A percentile compares a stretch with the other conserved stretches of the same genome.
These are phyloP conservation scores for Drosophila atroscutellata DNA, from an alignment of 2,888 invertebrate genomes.

Conservation along the genomic window DNA sequence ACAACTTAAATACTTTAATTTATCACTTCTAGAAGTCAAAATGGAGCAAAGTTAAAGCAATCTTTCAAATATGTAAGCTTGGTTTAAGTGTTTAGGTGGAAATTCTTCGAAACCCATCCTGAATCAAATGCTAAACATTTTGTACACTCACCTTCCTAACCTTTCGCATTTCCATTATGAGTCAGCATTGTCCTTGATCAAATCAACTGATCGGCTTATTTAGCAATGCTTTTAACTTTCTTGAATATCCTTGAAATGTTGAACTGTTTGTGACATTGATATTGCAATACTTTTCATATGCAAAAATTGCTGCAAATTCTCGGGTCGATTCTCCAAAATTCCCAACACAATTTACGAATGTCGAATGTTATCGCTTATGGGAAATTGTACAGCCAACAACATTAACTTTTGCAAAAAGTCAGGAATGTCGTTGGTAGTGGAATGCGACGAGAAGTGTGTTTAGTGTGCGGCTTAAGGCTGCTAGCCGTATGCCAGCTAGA, in stretches of 20 bases:
- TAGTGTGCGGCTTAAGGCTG: neutral
- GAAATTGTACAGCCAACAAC: neutral
- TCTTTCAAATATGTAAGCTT: neutral
- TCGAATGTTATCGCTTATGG: neutral
- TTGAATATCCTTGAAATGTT: neutral
- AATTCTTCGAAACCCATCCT: neutral
- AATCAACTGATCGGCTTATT: neutral
- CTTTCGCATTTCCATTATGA: neutral
- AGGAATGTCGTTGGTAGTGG: neutral
- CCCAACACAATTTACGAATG: neutral
- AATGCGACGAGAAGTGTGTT: conserved; percentile 1
- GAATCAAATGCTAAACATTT: neutral
- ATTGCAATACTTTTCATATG: neutral
- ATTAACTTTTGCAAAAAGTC: too few relatives aligned
- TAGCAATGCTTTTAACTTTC: too few relatives aligned
- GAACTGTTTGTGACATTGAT: neutral
- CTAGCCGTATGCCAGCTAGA: conserved; percentile 11
- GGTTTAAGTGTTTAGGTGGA: neutral
- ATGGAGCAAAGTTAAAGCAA: neutral
- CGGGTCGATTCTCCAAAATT: neutral
- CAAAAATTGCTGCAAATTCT: neutral
- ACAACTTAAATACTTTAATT: neutral
- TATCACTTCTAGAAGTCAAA: neutral
- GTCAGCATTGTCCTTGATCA: neutral
- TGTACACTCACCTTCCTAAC: neutral